A percentile compares a stretch with the other conserved stretches of the same genome.
Conservation (phyloP, 1,140 invertebrate genomes). For the Bombus superbus region DNA sequence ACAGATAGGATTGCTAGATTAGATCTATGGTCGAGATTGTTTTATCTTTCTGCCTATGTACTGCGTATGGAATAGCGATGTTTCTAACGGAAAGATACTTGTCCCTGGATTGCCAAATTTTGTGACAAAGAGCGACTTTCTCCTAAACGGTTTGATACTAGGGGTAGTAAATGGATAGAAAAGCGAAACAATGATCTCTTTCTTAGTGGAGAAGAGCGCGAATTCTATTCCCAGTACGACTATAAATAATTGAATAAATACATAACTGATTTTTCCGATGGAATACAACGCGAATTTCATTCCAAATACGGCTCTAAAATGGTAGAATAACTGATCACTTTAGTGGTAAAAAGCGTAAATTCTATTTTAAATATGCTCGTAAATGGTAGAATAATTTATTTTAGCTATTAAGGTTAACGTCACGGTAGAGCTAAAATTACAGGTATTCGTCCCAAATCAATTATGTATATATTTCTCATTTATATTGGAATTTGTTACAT, state of each 20-base stretch:
- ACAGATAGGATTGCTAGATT: neutral
- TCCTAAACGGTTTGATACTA: neutral
- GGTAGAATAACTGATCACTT: neutral
- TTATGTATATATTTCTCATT: neutral
- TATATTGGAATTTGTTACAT: neutral
- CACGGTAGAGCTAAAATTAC: neutral
- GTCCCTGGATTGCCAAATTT: neutral
- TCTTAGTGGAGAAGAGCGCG: no score
- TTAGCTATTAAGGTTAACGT: neutral
- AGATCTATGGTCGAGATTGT: neutral
- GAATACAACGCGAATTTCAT: neutral
- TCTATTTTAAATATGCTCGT: neutral
- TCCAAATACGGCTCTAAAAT: neutral
- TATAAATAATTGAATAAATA: neutral
- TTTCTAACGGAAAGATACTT: no score
- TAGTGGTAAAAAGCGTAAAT: neutral
- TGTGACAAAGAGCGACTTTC: neutral
- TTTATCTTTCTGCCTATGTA: neutral
- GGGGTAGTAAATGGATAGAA: neutral
- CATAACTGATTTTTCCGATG: no score
- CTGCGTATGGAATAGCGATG: neutral
- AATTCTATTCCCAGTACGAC: neutral
- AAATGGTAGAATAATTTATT: neutral
- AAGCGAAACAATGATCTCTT: neutral
- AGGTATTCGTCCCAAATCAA: neutral